Evolutionary conservation across 2,113 vertebrate genomes (phyloP).

Genomic region (Pitta sordida): DNA sequence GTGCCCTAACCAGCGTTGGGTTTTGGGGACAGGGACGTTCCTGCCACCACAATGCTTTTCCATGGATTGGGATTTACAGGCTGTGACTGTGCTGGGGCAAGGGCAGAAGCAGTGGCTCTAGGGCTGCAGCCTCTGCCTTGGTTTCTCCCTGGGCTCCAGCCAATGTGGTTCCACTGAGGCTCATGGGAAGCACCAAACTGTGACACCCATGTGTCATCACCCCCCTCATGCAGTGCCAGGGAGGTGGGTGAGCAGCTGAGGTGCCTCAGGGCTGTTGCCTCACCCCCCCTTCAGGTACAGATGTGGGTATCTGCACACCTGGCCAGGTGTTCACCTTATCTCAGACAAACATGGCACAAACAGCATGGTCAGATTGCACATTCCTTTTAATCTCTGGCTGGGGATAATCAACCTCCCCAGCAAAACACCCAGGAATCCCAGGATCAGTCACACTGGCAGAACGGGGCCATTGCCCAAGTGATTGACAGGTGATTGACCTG

Average conservation of each 20-base stretch:
- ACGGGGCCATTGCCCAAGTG: background rate
- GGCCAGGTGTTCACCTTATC: background rate
- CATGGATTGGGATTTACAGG: background rate
- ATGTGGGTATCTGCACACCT: background rate
- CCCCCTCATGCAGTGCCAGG: background rate
- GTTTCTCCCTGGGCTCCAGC: background rate
- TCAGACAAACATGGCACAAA: background rate
- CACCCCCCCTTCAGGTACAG: background rate
- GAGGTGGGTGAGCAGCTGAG: background rate
- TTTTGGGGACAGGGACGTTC: background rate
- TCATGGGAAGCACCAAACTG: accelerated
- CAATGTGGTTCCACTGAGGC: background rate
- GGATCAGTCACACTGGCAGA: background rate
- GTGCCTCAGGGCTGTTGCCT: background rate
- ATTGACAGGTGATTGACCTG: accelerated
- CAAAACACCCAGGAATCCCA: background rate
- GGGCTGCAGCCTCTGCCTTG: background rate
- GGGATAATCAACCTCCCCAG: background rate
- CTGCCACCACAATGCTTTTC: accelerated
- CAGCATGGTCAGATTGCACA: background rate
- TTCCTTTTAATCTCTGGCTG: constrained; percentile 14
- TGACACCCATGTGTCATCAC: background rate
- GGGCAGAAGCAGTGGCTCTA: background rate
- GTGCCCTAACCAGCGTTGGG: accelerated
- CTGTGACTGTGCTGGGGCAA: background rate